Evolutionary conservation across 2,888 invertebrate genomes (phyloP).

Genomic region (Poecilus cupreus): DNA sequence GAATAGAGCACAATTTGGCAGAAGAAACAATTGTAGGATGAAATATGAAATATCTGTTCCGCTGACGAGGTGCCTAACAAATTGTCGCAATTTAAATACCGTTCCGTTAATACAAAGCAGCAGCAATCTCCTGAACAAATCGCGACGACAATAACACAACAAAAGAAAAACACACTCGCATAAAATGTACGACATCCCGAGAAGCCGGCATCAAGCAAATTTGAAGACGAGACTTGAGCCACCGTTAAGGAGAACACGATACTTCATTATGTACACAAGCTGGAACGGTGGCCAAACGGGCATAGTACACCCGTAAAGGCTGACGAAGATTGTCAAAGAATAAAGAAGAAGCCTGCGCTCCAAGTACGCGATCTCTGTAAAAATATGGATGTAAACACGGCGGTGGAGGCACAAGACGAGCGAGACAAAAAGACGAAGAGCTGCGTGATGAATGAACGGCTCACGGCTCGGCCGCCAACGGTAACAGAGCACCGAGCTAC

Average conservation of each 20-base stretch:
- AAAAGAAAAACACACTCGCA: constrained; percentile 42
- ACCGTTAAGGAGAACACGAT: constrained; percentile 33
- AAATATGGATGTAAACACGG: constrained; percentile 55
- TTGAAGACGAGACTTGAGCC: constrained; percentile 20
- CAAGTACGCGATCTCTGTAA: constrained; percentile 36
- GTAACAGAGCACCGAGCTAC: constrained; percentile 38
- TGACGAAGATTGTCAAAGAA: constrained; percentile 46
- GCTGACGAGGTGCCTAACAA: background rate
- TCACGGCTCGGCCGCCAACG: background rate
- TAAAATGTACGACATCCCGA: constrained; percentile 12
- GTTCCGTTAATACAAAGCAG: constrained; percentile 13
- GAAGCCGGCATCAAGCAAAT: constrained; percentile 17
- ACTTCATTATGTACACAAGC: constrained; percentile 52
- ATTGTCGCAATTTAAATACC: constrained; percentile 36
- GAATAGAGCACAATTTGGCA: too few species aligned
- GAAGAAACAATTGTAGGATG: background rate
- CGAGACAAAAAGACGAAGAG: constrained; percentile 41
- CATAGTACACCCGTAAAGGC: background rate
- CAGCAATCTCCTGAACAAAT: constrained; percentile 22
- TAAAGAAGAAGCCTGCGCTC: constrained; percentile 7
- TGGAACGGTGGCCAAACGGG: background rate
- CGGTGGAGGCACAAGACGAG: background rate
- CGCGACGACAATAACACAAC: constrained; percentile 18
- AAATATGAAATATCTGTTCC: constrained; percentile 26
- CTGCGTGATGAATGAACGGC: constrained; percentile 43